A percentile compares a stretch with the other conserved stretches of the same genome.
Evolutionary conservation across 2,888 invertebrate species (phyloP).

Genomic region (Sicus ferrugineus): DNA sequence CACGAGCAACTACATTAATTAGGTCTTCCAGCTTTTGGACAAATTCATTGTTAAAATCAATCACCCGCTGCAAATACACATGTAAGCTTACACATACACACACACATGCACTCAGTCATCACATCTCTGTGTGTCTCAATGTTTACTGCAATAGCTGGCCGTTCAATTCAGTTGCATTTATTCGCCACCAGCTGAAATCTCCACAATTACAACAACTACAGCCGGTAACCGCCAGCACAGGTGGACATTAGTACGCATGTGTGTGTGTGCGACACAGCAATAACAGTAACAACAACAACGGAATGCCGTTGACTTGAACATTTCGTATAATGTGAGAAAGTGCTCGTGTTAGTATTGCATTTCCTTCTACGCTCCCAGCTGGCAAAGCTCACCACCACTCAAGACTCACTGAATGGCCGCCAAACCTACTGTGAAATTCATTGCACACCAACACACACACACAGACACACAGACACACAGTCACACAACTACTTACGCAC

Average conservation of each 20-base stretch:
- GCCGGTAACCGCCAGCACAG: too few relatives aligned
- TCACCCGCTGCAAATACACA: too few relatives aligned
- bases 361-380: background rate
- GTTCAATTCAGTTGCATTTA: background rate
- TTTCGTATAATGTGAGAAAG: background rate
- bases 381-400: too few relatives aligned
- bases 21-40: background rate
- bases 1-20: background rate
- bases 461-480: constrained; percentile 31
- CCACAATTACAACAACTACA: background rate
- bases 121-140: too few relatives aligned
- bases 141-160: background rate
- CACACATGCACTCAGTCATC: too few relatives aligned
- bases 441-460: constrained; percentile 37
- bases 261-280: background rate
- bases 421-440: too few relatives aligned
- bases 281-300: background rate
- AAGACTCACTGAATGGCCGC: background rate
- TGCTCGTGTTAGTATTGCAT: background rate
- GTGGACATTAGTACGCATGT: too few relatives aligned
- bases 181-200: background rate
- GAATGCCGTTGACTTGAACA: background rate
- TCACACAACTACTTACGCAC: constrained; percentile 19
- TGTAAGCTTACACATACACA: too few relatives aligned
- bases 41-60: background rate